These are phyloP conservation scores for Eristalinus sepulchralis DNA, from an alignment of 2,888 invertebrate genomes.

Conservation along the genomic window DNA sequence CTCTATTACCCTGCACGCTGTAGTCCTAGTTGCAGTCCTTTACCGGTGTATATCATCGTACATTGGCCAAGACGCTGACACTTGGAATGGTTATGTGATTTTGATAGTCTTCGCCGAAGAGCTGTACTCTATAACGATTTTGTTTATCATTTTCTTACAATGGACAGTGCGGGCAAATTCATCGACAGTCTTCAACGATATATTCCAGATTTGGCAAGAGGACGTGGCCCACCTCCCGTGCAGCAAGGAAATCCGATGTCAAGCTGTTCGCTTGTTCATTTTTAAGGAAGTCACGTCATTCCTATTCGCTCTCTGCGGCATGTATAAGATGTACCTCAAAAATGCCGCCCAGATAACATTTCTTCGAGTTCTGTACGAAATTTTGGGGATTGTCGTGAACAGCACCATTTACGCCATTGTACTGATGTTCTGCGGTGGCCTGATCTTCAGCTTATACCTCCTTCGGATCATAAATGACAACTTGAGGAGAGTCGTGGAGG, in stretches of 20 bases:
- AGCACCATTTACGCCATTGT: background rate
- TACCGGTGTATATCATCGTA: background rate
- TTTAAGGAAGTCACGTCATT: background rate
- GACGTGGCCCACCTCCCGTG: background rate
- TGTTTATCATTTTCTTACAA: background rate
- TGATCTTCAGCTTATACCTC: background rate
- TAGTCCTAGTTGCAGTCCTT: too few relatives aligned
- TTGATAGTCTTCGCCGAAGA: background rate
- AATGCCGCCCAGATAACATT: too few relatives aligned
- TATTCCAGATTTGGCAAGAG: background rate
- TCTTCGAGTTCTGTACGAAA: too few relatives aligned
- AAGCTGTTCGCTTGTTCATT: background rate
- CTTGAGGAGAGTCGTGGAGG: background rate
- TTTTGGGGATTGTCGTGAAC: background rate
- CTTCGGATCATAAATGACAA: background rate
- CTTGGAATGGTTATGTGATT: too few relatives aligned
- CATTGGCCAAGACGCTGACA: background rate
- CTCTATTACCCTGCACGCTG: background rate
- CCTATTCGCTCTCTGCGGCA: background rate
- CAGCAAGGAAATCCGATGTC: background rate
- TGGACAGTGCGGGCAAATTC: background rate
- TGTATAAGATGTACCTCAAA: too few relatives aligned
- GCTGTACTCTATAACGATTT: background rate
- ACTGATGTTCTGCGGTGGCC: background rate
- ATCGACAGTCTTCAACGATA: background rate